phyloP scores from a whole-genome alignment of 2,113 vertebrate genomes.

The Laticauda colubrina region DNA sequence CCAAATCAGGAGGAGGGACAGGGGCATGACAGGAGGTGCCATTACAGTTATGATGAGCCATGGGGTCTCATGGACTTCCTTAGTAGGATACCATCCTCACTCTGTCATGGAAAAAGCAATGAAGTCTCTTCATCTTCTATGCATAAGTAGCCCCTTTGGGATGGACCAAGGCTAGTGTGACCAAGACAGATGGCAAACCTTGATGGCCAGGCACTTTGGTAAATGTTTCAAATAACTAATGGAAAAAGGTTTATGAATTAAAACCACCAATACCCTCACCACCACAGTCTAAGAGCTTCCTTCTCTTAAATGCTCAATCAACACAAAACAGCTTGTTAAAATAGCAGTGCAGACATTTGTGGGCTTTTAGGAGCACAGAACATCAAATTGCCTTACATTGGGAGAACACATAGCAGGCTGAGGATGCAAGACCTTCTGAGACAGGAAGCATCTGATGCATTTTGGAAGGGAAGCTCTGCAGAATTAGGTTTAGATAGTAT shows the following conservation, averaged over 20 bases:
- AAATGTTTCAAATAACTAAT: background rate
- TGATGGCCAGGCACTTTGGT: background rate
- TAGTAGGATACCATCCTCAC: background rate
- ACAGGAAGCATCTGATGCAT: background rate
- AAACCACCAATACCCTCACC: background rate
- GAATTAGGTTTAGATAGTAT: background rate
- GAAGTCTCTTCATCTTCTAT: background rate
- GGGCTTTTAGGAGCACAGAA: background rate
- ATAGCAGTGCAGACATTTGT: background rate
- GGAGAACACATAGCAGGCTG: background rate
- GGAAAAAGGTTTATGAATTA: background rate
- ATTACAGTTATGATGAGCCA: background rate
- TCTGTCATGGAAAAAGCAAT: background rate
- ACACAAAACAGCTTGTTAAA: background rate
- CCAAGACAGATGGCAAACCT: background rate
- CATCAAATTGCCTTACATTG: background rate
- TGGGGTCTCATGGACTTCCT: background rate
- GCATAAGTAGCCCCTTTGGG: background rate
- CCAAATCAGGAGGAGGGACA: no score
- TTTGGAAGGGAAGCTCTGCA: background rate
- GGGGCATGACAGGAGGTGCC: background rate
- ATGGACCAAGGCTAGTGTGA: background rate
- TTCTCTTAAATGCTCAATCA: background rate
- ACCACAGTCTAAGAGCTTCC: background rate
- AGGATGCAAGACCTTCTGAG: background rate